phyloP scores from a whole-genome alignment of 35 echinoderm and acorn worm genomes.

The Apostichopus japonicus region DNA sequence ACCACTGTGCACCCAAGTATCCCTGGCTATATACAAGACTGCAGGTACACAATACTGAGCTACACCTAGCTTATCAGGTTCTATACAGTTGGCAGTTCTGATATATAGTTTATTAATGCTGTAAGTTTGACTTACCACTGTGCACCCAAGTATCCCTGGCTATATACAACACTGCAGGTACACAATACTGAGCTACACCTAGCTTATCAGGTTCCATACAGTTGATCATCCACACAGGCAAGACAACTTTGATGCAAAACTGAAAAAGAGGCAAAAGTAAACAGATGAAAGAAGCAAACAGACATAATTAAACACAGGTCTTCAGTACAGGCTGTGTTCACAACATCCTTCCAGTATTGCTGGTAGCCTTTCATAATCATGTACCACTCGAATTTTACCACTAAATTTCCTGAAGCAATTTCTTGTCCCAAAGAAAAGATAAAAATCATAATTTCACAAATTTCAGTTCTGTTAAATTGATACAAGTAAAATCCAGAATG shows the following conservation, averaged over 20 bases:
- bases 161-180: slow-evolving; percentile 91
- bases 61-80: slow-evolving; percentile 80
- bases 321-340: no score
- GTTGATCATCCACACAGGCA: slow-evolving; percentile 98
- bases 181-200: slow-evolving; percentile 95
- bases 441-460: no score
- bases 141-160: slow-evolving; percentile 89
- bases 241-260: slow-evolving; percentile 81
- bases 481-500: no score
- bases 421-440: no score
- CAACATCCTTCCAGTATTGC: no score
- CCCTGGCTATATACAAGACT: slow-evolving; percentile 84
- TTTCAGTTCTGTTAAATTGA: no score
- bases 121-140: slow-evolving; percentile 53
- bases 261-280: slow-evolving; percentile 29
- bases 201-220: slow-evolving; percentile 71
- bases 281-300: no score
- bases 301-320: no score
- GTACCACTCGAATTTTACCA: no score
- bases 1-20: no score
- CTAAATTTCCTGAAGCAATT: no score
- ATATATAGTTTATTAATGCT: background rate
- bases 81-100: slow-evolving; percentile 47
- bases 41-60: slow-evolving; percentile 97
- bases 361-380: no score